These are phyloP conservation scores for Pelochelys cantorii DNA, from an alignment of 2,797 vertebrate species.

Conservation along the genomic window DNA sequence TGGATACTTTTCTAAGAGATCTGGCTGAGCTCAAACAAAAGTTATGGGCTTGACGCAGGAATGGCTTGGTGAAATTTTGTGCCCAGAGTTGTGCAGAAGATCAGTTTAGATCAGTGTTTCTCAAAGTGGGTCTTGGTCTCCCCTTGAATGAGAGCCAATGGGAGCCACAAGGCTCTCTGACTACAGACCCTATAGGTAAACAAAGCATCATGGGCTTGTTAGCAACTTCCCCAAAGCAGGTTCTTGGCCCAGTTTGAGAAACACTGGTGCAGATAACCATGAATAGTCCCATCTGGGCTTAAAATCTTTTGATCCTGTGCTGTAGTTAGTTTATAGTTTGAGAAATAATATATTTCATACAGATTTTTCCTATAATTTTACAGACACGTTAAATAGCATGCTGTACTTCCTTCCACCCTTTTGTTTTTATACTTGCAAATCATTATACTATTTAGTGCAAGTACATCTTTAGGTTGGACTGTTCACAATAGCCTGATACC, in stretches of 20 bases:
- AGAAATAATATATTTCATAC: not conserved
- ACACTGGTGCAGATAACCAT: not conserved
- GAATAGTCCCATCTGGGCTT: not conserved
- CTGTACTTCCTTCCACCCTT: not conserved
- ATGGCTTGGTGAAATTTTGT: not conserved
- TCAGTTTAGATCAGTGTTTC: not conserved
- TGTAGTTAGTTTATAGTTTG: not conserved
- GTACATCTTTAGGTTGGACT: not conserved
- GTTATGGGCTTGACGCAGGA: not conserved
- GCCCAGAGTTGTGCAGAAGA: not conserved
- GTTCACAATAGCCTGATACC: not conserved
- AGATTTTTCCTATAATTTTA: not conserved
- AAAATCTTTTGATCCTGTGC: not conserved
- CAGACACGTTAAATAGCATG: not conserved
- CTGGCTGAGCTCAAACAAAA: not conserved
- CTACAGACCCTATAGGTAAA: no score
- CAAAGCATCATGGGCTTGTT: no score
- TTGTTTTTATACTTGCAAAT: not conserved
- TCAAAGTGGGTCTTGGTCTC: no score
- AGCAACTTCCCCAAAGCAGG: no score
- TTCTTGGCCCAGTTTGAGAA: no score
- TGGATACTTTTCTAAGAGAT: not conserved
- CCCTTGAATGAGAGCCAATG: no score
- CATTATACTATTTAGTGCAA: not conserved
- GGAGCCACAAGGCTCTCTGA: no score